Evolutionary conservation across 2,113 vertebrate species (phyloP), one percentile per base, ranked within the genome.

Genomic region (Oreotragus oreotragus): DNA sequence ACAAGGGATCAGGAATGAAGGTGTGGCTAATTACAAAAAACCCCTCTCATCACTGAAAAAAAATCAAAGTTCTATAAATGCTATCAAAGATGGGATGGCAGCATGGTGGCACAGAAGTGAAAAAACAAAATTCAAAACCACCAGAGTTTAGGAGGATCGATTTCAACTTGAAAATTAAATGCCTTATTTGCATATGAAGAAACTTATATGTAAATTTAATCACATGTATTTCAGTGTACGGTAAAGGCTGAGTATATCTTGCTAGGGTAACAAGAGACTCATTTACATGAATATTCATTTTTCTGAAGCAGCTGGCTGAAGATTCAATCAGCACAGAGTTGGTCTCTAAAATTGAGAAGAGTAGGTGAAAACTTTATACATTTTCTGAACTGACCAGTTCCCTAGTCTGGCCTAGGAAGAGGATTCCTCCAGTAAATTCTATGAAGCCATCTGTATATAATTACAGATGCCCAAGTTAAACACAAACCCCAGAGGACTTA

Each of bases 181-280:
- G 39, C 21, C 91, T 88, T 47, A 92, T 91, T 97, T 96, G 36
- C 4, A 95, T 47, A 80, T 91, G n/a, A 97, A 96, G 51, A 96
- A 95, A 97, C 88, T 83, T 53, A 76, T 28, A 96, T 28, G 25
- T 76, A 94, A 93, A 91, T 87, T 88, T 73, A 94, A 96, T 66
- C 47, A 91, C 39, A 90, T 36, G 21, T 51, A 89, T 43, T 96
- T 91, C n/a, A 89, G 19, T 77, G 17, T 90, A 85, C 64, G 33
- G 47, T 76, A 94, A 93, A 92, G 95, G 39, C 45, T 93, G 93
- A 84, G 53, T 64, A 27, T 86, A 92, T 88, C 36, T 84, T 97
- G 57, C 27, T 36, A 92, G 77, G 94, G 84, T 10, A 81, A 7
- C 28, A 88, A 83, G 55, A 91, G 25, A 62, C 85, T 64, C 79